Evolutionary conservation across 1,140 invertebrate species (phyloP), one percentile per base, ranked within the genome.

Genomic region (Liolophura sinensis): DNA sequence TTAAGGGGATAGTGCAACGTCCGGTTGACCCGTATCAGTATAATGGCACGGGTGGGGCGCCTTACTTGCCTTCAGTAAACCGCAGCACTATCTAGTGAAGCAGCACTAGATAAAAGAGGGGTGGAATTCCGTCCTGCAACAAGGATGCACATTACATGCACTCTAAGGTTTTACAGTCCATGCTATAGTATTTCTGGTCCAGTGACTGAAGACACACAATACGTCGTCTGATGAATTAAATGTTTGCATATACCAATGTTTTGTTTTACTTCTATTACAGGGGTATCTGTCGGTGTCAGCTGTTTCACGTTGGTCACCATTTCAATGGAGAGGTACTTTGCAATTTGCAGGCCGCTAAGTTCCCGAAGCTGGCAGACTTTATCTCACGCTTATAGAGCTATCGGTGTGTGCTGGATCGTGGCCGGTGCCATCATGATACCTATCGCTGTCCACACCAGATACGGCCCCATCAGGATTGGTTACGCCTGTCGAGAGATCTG

Each of bases 251-350:
- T 5, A 40, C 9, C 3, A 40, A 40, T 54, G 61, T 62, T 22
- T n/a, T 40, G 3, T 62, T 58, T 58, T 65, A 51, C 68, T 55
- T 67, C 58, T 40, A 55, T 88, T 88, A n/a, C 86, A 93, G 92
- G 90, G 48, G 90, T 92, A 1, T 92, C 91, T 0, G 91, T 94
- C 5, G 90, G 90, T 3, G 92, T 93, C 12, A 91, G 90, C 14
- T 92, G 92, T 0, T 94, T 92, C 92, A 95, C 93, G 0, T 77
- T 95, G 49, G 92, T 94, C 18, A 91, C 92, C 0, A 94, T 95
- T 77, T 93, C 92, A 1, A 83, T 94, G 68, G 93, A 95, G 80
- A 84, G 93, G 0, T 95, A 93, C 83, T 94, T 92, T 79, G 93
- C 93, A 18, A 95, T 95, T 71, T 94, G 93, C 75, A 89, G 91